Percentiles rank a stretch among this genome's conserved stretches.
These are phyloP conservation scores for Glaucopsyche alexis DNA, from an alignment of 2,888 invertebrate genomes.

Conservation along the genomic window DNA sequence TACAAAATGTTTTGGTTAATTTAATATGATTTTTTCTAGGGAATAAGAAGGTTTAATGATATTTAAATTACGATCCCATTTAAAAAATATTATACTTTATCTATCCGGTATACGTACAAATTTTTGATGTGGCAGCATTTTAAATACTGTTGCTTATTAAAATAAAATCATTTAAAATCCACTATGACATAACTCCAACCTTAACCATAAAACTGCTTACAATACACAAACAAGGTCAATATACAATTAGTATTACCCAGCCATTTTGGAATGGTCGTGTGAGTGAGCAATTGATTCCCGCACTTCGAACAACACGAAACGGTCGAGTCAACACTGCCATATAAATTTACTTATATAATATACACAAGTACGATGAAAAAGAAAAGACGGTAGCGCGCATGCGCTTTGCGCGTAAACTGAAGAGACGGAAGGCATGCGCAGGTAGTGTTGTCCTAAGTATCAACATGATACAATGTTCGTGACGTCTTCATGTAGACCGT, in stretches of 20 bases:
- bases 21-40: too few relatives aligned
- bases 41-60: too few relatives aligned
- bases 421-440: conserved; percentile 58
- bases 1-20: too few relatives aligned
- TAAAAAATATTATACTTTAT: too few relatives aligned
- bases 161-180: background rate
- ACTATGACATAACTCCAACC: conserved; percentile 17
- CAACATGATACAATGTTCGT: conserved; percentile 26
- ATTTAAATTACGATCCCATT: too few relatives aligned
- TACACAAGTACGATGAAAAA: conserved; percentile 44
- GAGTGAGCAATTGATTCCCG: conserved; percentile 56
- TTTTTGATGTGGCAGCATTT: background rate
- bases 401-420: conserved; percentile 70
- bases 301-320: conserved; percentile 68
- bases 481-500: background rate
- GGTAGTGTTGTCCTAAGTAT: conserved; percentile 47
- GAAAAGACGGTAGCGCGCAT: conserved; percentile 66
- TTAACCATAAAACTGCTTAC: conserved; percentile 22
- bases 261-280: conserved; percentile 58
- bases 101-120: too few relatives aligned
- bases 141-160: background rate
- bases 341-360: conserved; percentile 60
- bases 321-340: conserved; percentile 73
- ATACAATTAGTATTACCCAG: conserved; percentile 58
- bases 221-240: conserved; percentile 43